Conservation (phyloP, 2,888 invertebrate species). For the Clanis bilineata region DNA sequence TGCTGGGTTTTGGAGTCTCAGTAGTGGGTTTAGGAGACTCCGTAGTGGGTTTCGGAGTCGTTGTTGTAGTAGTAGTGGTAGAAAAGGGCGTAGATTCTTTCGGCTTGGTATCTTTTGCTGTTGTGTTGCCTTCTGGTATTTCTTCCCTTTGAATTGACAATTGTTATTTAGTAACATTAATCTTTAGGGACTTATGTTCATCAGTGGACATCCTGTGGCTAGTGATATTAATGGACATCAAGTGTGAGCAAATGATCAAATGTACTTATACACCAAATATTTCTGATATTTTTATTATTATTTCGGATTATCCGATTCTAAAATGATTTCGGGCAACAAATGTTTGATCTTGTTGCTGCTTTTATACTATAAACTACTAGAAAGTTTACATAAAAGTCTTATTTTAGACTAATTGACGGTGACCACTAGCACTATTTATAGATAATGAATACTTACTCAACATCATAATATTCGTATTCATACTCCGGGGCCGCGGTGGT, state of each 20-base stretch:
- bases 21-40: constrained; percentile 27
- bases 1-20: constrained; percentile 26
- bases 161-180: not conserved
- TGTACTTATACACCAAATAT: too few species aligned
- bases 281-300: too few species aligned
- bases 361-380: too few species aligned
- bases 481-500: constrained; percentile 50
- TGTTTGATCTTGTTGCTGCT: too few species aligned
- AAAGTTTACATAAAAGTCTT: too few species aligned
- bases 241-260: too few species aligned
- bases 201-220: too few species aligned
- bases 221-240: too few species aligned
- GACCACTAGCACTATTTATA: too few species aligned
- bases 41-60: constrained; percentile 31
- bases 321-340: too few species aligned
- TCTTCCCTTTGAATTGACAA: constrained; percentile 50
- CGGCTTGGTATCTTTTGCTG: constrained; percentile 17
- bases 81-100: constrained; percentile 22
- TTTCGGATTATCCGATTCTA: too few species aligned
- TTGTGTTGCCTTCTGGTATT: constrained; percentile 32
- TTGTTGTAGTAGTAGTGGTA: constrained; percentile 29
- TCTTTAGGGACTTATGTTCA: too few species aligned
- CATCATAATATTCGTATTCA: constrained; percentile 65
- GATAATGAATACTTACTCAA: constrained; percentile 61
- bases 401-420: not conserved